Evolutionary conservation across 2,113 vertebrate genomes (phyloP), one percentile per base, ranked within the genome.

Genomic region (Campylomormyrus numenius): DNA sequence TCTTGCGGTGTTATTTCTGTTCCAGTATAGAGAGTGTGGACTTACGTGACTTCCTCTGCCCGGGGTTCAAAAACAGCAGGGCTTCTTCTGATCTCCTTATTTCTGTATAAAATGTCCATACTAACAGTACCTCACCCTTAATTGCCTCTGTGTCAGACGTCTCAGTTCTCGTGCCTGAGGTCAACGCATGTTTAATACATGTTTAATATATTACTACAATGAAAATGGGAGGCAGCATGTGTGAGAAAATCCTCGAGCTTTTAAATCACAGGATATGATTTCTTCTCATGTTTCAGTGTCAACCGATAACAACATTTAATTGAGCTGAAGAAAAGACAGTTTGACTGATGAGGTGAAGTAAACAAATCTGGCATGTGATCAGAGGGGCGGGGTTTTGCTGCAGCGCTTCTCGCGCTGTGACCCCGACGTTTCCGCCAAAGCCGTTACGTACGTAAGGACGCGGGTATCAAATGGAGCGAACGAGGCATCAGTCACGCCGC

Each of bases 1-100:
- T 39, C 24, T 77, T 77, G 17, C 19, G 83, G 42, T 85, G 74
- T 83, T 89, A 83, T 83, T 89, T 89, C 13, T 74, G 88, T 74
- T 58, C 46, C 15, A 42, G 53, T 77, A 49, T 19, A 88, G 45
- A 74, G 66, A 88, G 17, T 49, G 88, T 88, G 88, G 88, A 48
- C 24, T 74, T 27, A 62, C 52, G 13, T 48, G 62, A 88, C 56
- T 88, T 88, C 88, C 88, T 88, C 42, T 48, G 19, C 45, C 83
- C 83, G 17, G 83, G 45, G 11, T 88, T 88, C 24, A 62, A 35
- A 77, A 46, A 74, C 21, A 87, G 31, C 85, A 52, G 49, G 42
- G 83, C 15, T 48, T n/a, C 46, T 91, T 5, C 45, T 53, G 66
- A 52, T 31, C 24, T 88, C 3, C 62, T 11, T 53, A n/a, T 84